Percentiles rank a stretch among this genome's conserved stretches.
Evolutionary conservation across 1,140 invertebrate species (phyloP).

Genomic region (Drosophila mauritiana): DNA sequence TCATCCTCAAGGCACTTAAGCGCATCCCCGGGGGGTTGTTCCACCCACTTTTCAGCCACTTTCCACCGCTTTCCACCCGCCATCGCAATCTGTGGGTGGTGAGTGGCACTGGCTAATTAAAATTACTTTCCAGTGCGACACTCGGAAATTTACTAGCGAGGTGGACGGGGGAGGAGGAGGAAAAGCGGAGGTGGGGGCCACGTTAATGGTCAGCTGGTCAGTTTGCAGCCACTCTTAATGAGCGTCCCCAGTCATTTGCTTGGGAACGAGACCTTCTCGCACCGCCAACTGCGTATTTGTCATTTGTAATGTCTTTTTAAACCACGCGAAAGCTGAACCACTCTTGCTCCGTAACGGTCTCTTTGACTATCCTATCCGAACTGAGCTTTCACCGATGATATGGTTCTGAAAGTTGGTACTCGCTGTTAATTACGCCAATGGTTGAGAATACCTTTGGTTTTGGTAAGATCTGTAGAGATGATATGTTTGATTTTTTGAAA

Average conservation of each 20-base stretch:
- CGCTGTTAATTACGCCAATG: background rate
- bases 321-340: conserved; percentile 55
- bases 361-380: conserved; percentile 5
- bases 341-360: conserved; percentile 5
- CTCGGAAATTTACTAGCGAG: conserved; percentile 47
- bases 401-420: conserved; percentile 1
- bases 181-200: background rate
- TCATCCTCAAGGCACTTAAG: conserved; percentile 66
- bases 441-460: background rate
- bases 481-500: background rate
- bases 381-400: background rate
- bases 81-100: conserved; percentile 9
- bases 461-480: background rate
- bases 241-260: conserved; percentile 60
- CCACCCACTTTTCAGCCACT: conserved; percentile 15
- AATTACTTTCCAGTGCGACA: conserved; percentile 69
- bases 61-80: conserved; percentile 6
- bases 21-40: conserved; percentile 65
- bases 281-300: conserved; percentile 42
- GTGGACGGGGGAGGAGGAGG: background rate
- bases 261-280: conserved; percentile 41
- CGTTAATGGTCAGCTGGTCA: conserved; percentile 58
- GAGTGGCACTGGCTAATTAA: conserved; percentile 68
- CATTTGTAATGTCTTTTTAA: conserved; percentile 76
- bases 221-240: conserved; percentile 66